Percentiles rank a stretch among this genome's conserved stretches.
phyloP scores from a whole-genome alignment of 2,797 vertebrate genomes.

The Anguilla megastoma region DNA sequence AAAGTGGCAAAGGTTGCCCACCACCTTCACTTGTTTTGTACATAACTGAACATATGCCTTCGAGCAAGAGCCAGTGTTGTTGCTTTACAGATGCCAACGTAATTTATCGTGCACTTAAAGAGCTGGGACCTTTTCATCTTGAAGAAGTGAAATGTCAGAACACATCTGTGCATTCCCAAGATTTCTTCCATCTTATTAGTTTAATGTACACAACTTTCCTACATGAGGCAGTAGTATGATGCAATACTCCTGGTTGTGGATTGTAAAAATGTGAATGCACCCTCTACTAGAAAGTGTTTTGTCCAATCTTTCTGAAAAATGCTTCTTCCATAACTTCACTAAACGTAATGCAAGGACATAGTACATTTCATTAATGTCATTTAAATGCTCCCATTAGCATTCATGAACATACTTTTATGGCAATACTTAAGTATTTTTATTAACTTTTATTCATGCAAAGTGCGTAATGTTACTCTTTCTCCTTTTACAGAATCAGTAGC shows the following conservation, averaged over 20 bases:
- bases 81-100: not conserved
- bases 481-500: not conserved
- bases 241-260: not conserved
- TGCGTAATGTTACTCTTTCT: not conserved
- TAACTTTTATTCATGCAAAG: not conserved
- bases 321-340: not conserved
- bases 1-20: conserved; percentile 3
- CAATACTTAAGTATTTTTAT: not conserved
- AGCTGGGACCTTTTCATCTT: not conserved
- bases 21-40: not conserved
- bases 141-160: conserved; percentile 2
- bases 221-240: not conserved
- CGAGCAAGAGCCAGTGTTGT: not conserved
- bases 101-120: not conserved
- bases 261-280: not conserved
- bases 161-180: not conserved
- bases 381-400: not conserved
- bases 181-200: not conserved
- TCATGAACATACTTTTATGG: not conserved
- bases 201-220: not conserved
- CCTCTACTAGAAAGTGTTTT: not conserved
- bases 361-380: not conserved
- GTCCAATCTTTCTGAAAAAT: not conserved
- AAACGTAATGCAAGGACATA: not conserved
- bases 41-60: not conserved